Base-by-base conservation (phyloP, 2,888 invertebrate genomes). In the Tinea semifulvella region DNA sequence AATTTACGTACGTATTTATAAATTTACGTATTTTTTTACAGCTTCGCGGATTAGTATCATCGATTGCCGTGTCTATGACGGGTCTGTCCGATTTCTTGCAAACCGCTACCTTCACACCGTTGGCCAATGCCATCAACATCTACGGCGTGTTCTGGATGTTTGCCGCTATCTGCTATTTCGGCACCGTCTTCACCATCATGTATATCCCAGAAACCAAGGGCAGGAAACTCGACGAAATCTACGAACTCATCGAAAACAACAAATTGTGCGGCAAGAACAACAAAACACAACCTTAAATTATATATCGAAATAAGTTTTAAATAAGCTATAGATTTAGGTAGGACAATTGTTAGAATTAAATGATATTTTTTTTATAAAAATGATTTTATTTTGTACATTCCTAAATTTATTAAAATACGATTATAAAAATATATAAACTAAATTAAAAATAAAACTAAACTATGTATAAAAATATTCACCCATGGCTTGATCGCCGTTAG, bases 41-140 rank as follows among this genome's bases (percentile, higher is more conserved):
- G 48, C 27, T 46, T 6, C 45, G 48, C 3, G 48, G 48, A n/a
- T n/a, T 46, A 6, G 43, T 48, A 25, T 36, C 45, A 1, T 48
- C 48, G 1, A 18, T 48, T 4, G 11, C 17, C 4, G 25, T 46
- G 17, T n/a, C 48, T 6, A 18, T 46, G n/a, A 26, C 45, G 8
- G 38, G 43, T 5, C n/a, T 43, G 16, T 17, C 27, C 1, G 48
- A 48, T 17, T 43, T 48, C 42, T n/a, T 43, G 8, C 48, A 48
- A 14, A 48, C 46, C 2, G 40, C 31, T 3, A 10, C 43, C 3
- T 48, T 25, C 43, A 11, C 20, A 13, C 27, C 40, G 3, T 18
- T 48, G 1, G 39, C 25, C 2, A 17, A 16, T 8, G 16, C 40
- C 7, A 44, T 46, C 11, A 46, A 45, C 5, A 20, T 18, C 5